A percentile compares a stretch with the other conserved stretches of the same genome.
phyloP scores from a whole-genome alignment of 2,113 vertebrate species.

The Shinisaurus crocodilurus region DNA sequence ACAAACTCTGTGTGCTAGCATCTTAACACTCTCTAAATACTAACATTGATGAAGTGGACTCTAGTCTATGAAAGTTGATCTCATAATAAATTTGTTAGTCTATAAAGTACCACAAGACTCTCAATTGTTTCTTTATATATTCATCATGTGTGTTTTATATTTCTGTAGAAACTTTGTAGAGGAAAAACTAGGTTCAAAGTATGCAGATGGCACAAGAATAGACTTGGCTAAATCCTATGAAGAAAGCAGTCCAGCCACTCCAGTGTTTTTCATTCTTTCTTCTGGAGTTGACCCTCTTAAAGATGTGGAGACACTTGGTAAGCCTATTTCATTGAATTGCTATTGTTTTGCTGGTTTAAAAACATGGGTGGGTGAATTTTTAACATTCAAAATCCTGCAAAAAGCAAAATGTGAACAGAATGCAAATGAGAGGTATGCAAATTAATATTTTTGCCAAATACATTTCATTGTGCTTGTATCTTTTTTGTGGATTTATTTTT shows the following conservation, averaged over 20 bases:
- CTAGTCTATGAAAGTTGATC: background rate
- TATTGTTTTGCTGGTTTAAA: background rate
- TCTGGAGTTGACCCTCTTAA: conserved; percentile 82
- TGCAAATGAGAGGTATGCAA: background rate
- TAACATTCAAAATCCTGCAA: background rate
- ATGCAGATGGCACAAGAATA: conserved; percentile 72
- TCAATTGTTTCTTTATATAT: background rate
- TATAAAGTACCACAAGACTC: background rate
- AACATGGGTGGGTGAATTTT: background rate
- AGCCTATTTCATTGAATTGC: conserved; percentile 35
- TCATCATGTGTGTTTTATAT: background rate
- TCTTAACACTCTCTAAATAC: background rate
- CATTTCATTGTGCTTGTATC: background rate
- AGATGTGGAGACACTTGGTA: conserved; percentile 82
- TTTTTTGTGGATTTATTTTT: background rate
- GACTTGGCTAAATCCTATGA: conserved; percentile 82
- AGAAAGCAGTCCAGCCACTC: conserved; percentile 77
- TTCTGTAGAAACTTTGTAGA: conserved; percentile 80
- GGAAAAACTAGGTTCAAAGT: conserved; percentile 81
- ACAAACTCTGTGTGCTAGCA: background rate
- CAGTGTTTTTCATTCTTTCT: conserved; percentile 86
- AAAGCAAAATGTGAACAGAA: background rate
- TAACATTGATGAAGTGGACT: background rate
- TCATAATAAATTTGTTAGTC: background rate
- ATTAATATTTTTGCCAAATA: background rate